Base-by-base conservation (phyloP, 2,797 vertebrate genomes). In the Eurystomus glaucurus region DNA sequence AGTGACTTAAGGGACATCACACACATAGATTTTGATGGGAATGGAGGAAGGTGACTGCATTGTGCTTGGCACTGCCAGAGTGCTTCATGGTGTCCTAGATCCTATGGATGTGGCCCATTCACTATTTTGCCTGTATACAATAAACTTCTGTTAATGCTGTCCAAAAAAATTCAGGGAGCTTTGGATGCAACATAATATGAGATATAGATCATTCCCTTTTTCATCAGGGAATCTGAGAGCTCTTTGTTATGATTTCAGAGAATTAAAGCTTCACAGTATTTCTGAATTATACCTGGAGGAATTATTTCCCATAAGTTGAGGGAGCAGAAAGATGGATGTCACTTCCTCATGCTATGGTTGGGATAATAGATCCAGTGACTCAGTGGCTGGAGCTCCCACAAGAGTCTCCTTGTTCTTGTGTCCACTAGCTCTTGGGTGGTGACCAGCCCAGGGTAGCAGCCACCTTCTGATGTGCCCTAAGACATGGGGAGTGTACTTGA, bases 241-340 rank as follows among this genome's bases (percentile, higher is more conserved):
- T 87, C 90, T 94, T 95, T 96, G 81, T 92, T 82, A 68, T 2
- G 6, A 55, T 64, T 85, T 88, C 84, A 72, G 66, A 93, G 77
- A 82, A 90, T 86, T 89, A 94, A 96, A 82, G 16, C 62, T 84
- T 91, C 80, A 66, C 37, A 33, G 66, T 62, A 58, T 90, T 97
- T 92, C 80, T 1, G 4, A 89, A 85, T 92, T 90, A 92, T 90
- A 93, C 62, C 85, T 93, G 51, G 60, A 90, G 64, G 70, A 96
- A 88, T 86, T 91, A 88, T 70, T 95, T 94, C 69, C 62, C 62
- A 74, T 86, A 76, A 95, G 41, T 70, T 29, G 62, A 83, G 37
- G 41, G 78, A 93, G 60, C 41, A 92, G 77, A 89, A 96, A 96
- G 93, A 93, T 80, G 85, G 92, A 94, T 96, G 78, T 81, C 65